These are phyloP conservation scores for Drosophila triauraria DNA, from an alignment of 1,140 invertebrate genomes.

Conservation along the genomic window DNA sequence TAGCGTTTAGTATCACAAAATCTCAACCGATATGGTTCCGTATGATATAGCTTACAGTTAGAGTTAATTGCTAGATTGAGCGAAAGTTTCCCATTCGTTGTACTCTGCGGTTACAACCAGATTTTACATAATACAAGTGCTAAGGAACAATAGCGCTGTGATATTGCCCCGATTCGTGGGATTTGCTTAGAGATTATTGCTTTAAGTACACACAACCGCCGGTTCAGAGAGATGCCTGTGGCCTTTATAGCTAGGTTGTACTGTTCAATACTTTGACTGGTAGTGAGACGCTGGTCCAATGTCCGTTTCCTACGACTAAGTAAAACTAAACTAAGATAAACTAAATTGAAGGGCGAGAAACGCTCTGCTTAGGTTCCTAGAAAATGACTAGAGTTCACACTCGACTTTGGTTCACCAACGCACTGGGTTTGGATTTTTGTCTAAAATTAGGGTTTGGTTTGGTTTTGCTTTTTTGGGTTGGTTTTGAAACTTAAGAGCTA, in stretches of 20 bases:
- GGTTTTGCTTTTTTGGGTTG: conserved; percentile 45
- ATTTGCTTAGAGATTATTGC: conserved; percentile 27
- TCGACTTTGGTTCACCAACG: conserved; percentile 66
- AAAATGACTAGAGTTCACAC: conserved; percentile 84
- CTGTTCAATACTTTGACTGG: conserved; percentile 79
- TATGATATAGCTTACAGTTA: conserved; percentile 41
- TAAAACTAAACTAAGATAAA: conserved; percentile 52
- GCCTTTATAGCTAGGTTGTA: conserved; percentile 66
- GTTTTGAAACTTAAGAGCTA: conserved; percentile 64
- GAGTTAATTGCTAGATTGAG: conserved; percentile 60
- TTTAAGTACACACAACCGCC: conserved; percentile 82
- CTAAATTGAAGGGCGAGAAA: conserved; percentile 10
- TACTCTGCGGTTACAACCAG: conserved; percentile 77
- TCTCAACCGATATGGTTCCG: conserved; percentile 71
- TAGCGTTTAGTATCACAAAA: conserved; percentile 76
- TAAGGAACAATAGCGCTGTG: conserved; percentile 81
- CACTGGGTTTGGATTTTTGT: conserved; percentile 54
- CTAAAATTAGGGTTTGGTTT: conserved; percentile 55
- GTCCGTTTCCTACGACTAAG: conserved; percentile 56
- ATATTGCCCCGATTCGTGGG: conserved; percentile 59
- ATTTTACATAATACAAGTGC: conserved; percentile 45
- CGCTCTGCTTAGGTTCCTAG: conserved; percentile 57
- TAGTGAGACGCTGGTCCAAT: conserved; percentile 80
- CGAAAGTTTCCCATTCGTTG: conserved; percentile 82
- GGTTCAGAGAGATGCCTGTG: conserved; percentile 67